phyloP scores from a whole-genome alignment of 2,113 vertebrate species.

The Cyanoderma ruficeps region DNA sequence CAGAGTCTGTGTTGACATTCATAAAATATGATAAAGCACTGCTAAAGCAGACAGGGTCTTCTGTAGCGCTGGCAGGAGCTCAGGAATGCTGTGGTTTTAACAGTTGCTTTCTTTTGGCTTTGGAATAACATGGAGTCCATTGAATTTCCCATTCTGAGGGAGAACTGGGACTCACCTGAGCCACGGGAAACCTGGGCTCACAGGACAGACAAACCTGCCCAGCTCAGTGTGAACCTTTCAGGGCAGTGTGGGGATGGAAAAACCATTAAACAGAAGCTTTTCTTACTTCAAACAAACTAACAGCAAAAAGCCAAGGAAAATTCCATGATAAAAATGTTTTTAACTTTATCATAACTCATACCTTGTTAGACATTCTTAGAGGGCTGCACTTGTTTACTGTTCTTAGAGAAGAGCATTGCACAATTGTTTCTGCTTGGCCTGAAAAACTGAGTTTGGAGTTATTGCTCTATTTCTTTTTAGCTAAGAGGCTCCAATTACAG shows the following conservation, averaged over 20 bases:
- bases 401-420: neutral
- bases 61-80: neutral
- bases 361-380: neutral
- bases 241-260: neutral
- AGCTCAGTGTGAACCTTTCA: neutral
- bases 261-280: neutral
- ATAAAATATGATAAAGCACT: slow-evolving; percentile 52
- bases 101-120: slow-evolving; percentile 39
- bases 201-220: neutral
- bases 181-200: accelerated
- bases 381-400: neutral
- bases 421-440: neutral
- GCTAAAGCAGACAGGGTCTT: slow-evolving; percentile 28
- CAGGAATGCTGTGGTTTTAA: slow-evolving; percentile 61
- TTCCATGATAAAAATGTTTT: neutral
- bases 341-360: neutral
- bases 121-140: neutral
- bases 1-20: slow-evolving; percentile 30
- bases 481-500: neutral
- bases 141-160: neutral
- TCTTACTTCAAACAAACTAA: neutral
- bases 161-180: slow-evolving; percentile 28
- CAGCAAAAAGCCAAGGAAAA: neutral
- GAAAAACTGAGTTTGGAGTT: neutral
- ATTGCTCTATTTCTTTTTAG: neutral